phyloP scores from a whole-genome alignment of 2,888 invertebrate species.

The Sericinus montela region DNA sequence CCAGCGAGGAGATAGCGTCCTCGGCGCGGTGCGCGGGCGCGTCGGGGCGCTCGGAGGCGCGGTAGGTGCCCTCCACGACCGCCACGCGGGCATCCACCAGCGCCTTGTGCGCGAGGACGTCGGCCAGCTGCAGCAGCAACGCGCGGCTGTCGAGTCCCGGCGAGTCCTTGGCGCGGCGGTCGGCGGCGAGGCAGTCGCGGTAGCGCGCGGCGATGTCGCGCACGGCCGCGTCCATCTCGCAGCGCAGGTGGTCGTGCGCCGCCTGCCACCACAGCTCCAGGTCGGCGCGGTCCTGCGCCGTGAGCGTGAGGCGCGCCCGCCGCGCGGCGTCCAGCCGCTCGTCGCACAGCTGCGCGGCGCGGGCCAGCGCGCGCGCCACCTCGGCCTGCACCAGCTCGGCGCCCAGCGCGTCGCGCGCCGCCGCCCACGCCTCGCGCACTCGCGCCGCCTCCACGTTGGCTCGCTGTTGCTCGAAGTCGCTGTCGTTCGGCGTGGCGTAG shows the following conservation, averaged over 20 bases:
- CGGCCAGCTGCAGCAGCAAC: conserved; percentile 81
- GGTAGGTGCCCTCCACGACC: conserved; percentile 81
- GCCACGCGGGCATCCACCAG: conserved; percentile 87
- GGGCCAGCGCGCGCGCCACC: conserved; percentile 85
- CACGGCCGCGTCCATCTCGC: conserved; percentile 85
- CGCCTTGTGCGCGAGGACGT: conserved; percentile 86
- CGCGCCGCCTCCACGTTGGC: conserved; percentile 80
- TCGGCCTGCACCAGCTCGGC: conserved; percentile 88
- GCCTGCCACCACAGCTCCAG: conserved; percentile 87
- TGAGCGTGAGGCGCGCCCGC: conserved; percentile 79
- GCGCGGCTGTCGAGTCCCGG: conserved; percentile 39
- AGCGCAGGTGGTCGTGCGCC: conserved; percentile 84
- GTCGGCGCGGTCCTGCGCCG: conserved; percentile 83
- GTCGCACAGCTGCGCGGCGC: conserved; percentile 85
- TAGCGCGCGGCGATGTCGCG: conserved; percentile 83
- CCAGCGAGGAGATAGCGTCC: conserved; percentile 67
- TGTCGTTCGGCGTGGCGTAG: conserved; percentile 68
- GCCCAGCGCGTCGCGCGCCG: conserved; percentile 86
- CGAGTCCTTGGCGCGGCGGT: conserved; percentile 46
- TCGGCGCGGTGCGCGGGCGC: conserved; percentile 38
- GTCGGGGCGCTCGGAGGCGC: conserved; percentile 45
- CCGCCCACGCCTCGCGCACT: conserved; percentile 86
- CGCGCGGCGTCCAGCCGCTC: conserved; percentile 76
- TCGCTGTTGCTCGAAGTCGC: conserved; percentile 58
- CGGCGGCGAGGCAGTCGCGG: conserved; percentile 79